phyloP scores from a whole-genome alignment of 2,888 invertebrate genomes.

The Leucophenga montana region DNA sequence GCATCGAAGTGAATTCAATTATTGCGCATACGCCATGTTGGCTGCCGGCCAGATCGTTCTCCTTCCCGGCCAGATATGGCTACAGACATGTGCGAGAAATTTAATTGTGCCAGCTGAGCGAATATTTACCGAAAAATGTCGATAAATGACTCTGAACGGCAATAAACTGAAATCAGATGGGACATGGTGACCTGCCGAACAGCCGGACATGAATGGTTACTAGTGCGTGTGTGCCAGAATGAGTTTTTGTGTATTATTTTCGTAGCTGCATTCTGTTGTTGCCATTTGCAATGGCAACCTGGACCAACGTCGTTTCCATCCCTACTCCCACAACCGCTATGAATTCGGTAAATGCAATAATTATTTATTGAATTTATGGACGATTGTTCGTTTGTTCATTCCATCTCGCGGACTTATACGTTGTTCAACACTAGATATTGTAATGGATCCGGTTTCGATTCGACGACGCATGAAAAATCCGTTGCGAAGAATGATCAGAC shows the following conservation, averaged over 20 bases:
- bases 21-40: constrained; percentile 58
- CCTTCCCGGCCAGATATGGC: not conserved
- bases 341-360: constrained; percentile 57
- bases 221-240: not conserved
- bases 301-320: not conserved
- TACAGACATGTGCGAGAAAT: not conserved
- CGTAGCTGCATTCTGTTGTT: constrained; percentile 6
- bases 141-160: constrained; percentile 28
- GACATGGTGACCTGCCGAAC: constrained; percentile 2
- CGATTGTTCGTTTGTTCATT: constrained; percentile 48
- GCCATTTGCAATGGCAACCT: constrained; percentile 4
- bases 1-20: constrained; percentile 57
- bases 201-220: not conserved
- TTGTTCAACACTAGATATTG: constrained; percentile 62
- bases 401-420: constrained; percentile 56
- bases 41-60: constrained; percentile 19
- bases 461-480: constrained; percentile 28
- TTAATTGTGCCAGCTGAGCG: not conserved
- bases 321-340: not conserved
- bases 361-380: constrained; percentile 70
- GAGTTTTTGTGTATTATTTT: constrained; percentile 3
- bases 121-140: constrained; percentile 36
- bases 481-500: constrained; percentile 19
- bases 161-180: constrained; percentile 29
- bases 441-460: constrained; percentile 54